Percentiles rank a stretch among this genome's conserved stretches.
These are phyloP conservation scores for Scomber scombrus DNA, from an alignment of 2,113 vertebrate species.

Conservation along the genomic window DNA sequence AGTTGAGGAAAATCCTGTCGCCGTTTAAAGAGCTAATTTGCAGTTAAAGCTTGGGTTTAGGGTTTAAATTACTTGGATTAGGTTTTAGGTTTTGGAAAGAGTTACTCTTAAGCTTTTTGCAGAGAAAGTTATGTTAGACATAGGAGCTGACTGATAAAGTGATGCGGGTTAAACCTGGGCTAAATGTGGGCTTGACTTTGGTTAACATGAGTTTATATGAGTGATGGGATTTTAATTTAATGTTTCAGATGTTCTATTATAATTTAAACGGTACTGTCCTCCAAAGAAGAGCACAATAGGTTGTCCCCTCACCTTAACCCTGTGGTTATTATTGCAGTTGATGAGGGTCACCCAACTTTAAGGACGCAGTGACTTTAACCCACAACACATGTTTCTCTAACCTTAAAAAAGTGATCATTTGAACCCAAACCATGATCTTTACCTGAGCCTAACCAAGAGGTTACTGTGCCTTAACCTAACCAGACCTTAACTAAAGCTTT, in stretches of 20 bases:
- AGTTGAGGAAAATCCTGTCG: conserved; percentile 6
- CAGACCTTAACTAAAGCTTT: too few relatives aligned
- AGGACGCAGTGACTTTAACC: too few relatives aligned
- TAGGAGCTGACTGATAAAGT: neutral
- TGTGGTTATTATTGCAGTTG: too few relatives aligned
- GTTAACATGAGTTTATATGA: neutral
- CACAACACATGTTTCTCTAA: too few relatives aligned
- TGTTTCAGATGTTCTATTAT: neutral
- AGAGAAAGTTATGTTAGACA: neutral
- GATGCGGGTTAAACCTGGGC: neutral
- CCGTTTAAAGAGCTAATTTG: conserved; percentile 35
- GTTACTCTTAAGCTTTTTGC: neutral
- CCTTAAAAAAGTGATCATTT: too few relatives aligned
- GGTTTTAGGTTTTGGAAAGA: neutral
- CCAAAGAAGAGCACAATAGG: too few relatives aligned
- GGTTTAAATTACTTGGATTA: conserved; percentile 4
- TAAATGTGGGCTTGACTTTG: neutral
- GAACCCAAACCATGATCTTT: too few relatives aligned
- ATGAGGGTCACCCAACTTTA: too few relatives aligned
- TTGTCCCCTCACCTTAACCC: too few relatives aligned
- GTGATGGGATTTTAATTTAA: neutral
- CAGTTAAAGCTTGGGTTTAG: conserved; percentile 7
- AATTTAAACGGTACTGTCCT: too few relatives aligned
- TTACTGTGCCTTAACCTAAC: too few relatives aligned
- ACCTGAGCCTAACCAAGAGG: too few relatives aligned